Evolutionary conservation across 2,113 vertebrate species (phyloP).

Genomic region (Callithrix jacchus): DNA sequence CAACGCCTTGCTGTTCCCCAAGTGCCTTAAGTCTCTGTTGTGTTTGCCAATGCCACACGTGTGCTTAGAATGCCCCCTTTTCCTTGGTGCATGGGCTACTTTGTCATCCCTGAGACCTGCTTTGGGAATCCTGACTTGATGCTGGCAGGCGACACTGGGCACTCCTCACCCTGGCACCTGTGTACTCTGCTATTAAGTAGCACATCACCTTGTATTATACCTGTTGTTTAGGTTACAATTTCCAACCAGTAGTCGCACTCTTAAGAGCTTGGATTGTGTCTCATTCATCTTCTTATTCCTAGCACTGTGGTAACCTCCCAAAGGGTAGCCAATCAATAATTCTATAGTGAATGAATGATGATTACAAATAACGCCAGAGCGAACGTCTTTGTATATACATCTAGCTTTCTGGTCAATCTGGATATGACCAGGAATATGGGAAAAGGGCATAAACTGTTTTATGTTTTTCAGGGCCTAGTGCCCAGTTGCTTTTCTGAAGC

Average conservation of each 20-base stretch:
- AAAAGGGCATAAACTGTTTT: slow-evolving; percentile 22
- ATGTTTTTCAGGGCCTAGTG: slow-evolving; percentile 45
- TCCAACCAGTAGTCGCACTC: background rate
- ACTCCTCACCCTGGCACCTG: accelerated
- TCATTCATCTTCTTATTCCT: background rate
- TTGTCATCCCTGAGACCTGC: background rate
- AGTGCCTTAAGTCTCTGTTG: background rate
- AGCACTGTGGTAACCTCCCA: background rate
- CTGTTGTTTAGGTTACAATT: background rate
- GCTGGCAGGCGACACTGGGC: background rate
- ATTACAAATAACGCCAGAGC: background rate
- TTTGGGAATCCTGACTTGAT: background rate
- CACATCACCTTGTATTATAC: background rate
- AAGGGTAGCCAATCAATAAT: background rate
- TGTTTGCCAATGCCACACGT: background rate
- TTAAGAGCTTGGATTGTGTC: background rate
- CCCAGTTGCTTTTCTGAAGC: slow-evolving; percentile 59
- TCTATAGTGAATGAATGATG: background rate
- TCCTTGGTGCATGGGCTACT: background rate
- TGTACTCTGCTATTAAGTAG: too few relatives aligned
- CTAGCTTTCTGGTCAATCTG: slow-evolving; percentile 32
- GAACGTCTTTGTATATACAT: slow-evolving; percentile 4
- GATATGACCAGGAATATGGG: slow-evolving; percentile 44
- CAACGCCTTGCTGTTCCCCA: too few relatives aligned
- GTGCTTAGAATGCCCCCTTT: background rate